Conservation (phyloP, 2,113 vertebrate genomes). For the Eulacestoma nigropectus region DNA sequence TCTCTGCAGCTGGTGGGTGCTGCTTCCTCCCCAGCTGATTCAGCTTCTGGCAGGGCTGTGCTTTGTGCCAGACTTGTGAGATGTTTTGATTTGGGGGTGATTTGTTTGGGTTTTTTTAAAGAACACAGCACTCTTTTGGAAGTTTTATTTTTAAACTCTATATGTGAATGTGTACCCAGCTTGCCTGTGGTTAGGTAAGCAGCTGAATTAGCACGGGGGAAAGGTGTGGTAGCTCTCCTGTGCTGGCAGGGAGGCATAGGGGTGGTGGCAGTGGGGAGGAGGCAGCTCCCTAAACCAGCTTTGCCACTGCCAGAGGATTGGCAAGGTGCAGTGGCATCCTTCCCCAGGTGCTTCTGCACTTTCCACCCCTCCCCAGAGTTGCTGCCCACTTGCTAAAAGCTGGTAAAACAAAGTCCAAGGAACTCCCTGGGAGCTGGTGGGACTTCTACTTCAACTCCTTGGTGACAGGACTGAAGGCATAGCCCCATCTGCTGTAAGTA, state of each 20-base stretch:
- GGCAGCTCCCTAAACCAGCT: conserved; percentile 7
- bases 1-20: not conserved
- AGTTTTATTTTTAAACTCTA: not conserved
- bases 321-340: not conserved
- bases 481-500: not conserved
- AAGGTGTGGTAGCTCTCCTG: not conserved
- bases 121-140: not conserved
- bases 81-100: conserved; percentile 16
- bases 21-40: not conserved
- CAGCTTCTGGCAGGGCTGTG: not conserved
- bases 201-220: not conserved
- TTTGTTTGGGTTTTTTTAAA: conserved; percentile 25
- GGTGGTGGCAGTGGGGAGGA: not conserved
- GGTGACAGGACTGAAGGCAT: not conserved
- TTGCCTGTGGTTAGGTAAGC: not conserved
- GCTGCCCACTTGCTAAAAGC: not conserved
- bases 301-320: rapidly evolving
- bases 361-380: not conserved
- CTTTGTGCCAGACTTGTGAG: not conserved
- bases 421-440: not conserved
- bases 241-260: not conserved
- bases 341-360: not conserved
- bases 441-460: not conserved
- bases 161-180: rapidly evolving
- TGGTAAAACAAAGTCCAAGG: not conserved